These are phyloP conservation scores for Gymnarchus niloticus DNA, from an alignment of 2,113 vertebrate genomes.

Conservation along the genomic window DNA sequence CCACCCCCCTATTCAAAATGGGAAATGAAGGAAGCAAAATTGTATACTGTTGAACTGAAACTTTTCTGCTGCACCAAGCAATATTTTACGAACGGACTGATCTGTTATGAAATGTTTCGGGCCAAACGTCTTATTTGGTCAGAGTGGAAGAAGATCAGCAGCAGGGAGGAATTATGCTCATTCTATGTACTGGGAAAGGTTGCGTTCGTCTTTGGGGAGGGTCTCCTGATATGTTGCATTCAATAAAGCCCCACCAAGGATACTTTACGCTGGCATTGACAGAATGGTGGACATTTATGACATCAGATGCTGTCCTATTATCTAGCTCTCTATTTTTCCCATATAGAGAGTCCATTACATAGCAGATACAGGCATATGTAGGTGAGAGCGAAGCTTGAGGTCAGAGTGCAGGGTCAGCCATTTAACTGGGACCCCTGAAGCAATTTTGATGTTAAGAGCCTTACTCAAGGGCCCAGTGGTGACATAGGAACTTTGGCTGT, in stretches of 20 bases:
- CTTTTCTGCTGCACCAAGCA: background rate
- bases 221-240: background rate
- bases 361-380: no score
- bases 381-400: no score
- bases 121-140: background rate
- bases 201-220: background rate
- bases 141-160: background rate
- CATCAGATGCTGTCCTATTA: background rate
- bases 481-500: no score
- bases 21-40: constrained; percentile 21
- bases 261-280: background rate
- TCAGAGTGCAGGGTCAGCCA: no score
- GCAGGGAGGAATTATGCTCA: background rate
- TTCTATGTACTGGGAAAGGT: background rate
- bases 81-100: background rate
- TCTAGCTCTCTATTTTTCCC: background rate
- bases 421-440: no score
- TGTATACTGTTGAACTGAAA: constrained; percentile 4
- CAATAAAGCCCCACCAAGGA: background rate
- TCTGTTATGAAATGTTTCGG: background rate
- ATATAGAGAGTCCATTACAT: no score
- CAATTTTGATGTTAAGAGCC: no score
- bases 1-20: background rate
- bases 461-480: no score
- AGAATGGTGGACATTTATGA: background rate